These are phyloP conservation scores for Cathartes aura DNA, from an alignment of 2,113 vertebrate species.

Conservation along the genomic window DNA sequence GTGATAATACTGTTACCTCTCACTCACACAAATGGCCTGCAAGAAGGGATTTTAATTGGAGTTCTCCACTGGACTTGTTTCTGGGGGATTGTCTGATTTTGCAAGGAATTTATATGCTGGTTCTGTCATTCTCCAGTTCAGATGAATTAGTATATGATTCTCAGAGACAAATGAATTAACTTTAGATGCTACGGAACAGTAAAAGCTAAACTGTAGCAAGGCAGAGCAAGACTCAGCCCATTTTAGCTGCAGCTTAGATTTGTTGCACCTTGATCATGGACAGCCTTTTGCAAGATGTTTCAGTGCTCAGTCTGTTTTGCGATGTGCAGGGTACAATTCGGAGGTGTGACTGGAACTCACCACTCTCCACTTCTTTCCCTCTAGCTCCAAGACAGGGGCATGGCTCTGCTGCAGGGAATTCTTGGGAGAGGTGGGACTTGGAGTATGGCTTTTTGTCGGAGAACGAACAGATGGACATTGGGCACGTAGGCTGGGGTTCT, in stretches of 20 bases:
- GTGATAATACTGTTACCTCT: not conserved
- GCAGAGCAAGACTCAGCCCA: not conserved
- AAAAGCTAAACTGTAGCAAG: not conserved
- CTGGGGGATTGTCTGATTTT: not conserved
- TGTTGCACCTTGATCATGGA: not conserved
- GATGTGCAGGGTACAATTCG: not conserved
- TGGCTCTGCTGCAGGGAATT: slow-evolving; percentile 75
- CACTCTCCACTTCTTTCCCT: slow-evolving; percentile 99
- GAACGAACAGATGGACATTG: slow-evolving; percentile 72
- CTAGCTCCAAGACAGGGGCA: slow-evolving; percentile 87
- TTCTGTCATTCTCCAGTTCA: not conserved
- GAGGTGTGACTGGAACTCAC: slow-evolving; percentile 73
- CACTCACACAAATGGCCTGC: not conserved
- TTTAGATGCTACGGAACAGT: not conserved
- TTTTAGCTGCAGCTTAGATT: not conserved
- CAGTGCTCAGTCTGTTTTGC: not conserved
- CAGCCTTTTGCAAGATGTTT: not conserved
- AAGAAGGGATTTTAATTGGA: not conserved
- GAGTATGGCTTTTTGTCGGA: slow-evolving; percentile 76
- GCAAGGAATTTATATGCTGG: not conserved
- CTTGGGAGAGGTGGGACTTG: slow-evolving; percentile 57
- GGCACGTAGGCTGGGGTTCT: slow-evolving; percentile 87
- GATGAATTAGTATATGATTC: not conserved
- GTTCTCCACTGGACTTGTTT: not conserved
- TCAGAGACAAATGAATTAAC: not conserved